Base-by-base conservation (phyloP, 2,797 vertebrate genomes). In the Cyclura pinguis region DNA sequence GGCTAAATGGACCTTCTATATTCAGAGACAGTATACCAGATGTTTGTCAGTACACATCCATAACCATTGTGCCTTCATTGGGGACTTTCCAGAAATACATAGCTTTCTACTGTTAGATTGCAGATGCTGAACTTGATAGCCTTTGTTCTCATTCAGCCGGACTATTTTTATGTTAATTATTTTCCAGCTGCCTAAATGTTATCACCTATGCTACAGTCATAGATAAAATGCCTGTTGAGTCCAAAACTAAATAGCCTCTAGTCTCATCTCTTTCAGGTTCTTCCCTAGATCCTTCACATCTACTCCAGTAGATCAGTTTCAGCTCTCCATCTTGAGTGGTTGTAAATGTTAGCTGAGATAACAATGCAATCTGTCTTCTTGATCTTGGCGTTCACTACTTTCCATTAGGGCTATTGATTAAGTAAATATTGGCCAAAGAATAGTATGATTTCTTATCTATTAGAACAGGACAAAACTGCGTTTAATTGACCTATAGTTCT, bases 311-410 rank as follows among this genome's bases (percentile, higher is more conserved):
- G 57, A 50, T 64, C 72, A 38, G 62, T 86, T 57, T 35, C 47
- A 77, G 38, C 80, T 76, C 67, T 84, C 81, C 35, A 55, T 57
- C n/a, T 42, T 13, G 84, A 84, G 81, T 67, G 59, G 57, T 67
- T 84, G 81, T 50, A 89, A 89, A 89, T 89, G 85, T 84, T 85
- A 67, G n/a, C 81, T 32, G 32, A 85, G 82, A 42, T 78, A 89
- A 78, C 82, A 55, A 24, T 42, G 82, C 1, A 69, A 77, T 69
- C 76, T 2, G 12, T 59, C 62, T 42, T 69, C 74, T 69, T 67
- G 84, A 85, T 38, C 29, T 52, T 77, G 57, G 42, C 35, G 35
- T 84, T 57, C 62, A n/a, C 69, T 84, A 13, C 5, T 69, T 78
- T 89, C 9, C 35, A 80, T 85, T 42, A 55, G 24, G 20, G 32